phyloP scores from a whole-genome alignment of 2,888 invertebrate species.

The Aphidius colemani region DNA sequence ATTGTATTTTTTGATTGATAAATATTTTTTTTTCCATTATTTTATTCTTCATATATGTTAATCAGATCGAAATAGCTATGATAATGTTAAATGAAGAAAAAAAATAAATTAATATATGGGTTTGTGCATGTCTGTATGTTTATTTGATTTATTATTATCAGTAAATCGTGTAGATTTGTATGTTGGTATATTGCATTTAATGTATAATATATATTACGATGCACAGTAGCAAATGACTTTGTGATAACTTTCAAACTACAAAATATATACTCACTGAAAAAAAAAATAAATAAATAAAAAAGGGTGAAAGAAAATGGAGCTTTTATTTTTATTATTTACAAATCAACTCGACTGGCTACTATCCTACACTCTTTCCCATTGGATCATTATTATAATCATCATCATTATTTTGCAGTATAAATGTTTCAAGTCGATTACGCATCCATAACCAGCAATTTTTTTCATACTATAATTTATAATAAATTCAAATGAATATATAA shows the following conservation, averaged over 20 bases:
- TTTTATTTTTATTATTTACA: slow-evolving; percentile 42
- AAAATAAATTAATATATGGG: too few species aligned
- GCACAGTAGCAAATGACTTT: slow-evolving; percentile 32
- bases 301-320: slow-evolving; percentile 23
- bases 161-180: too few species aligned
- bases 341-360: background rate
- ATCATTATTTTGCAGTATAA: slow-evolving; percentile 45
- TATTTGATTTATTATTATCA: too few species aligned
- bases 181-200: too few species aligned
- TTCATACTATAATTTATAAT: slow-evolving; percentile 48
- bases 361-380: background rate
- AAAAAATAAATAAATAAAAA: slow-evolving; percentile 28
- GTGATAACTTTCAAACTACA: background rate
- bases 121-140: too few species aligned
- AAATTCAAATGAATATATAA: too few species aligned
- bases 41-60: background rate
- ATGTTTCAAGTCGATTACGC: slow-evolving; percentile 58
- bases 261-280: slow-evolving; percentile 11
- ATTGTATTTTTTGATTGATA: too few species aligned
- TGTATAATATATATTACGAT: too few species aligned
- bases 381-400: slow-evolving; percentile 20
- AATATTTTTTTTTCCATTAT: background rate
- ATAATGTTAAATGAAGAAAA: too few species aligned
- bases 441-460: slow-evolving; percentile 55
- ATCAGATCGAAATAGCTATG: too few species aligned